Percentiles rank a stretch among this genome's conserved stretches.
phyloP scores from a whole-genome alignment of 2,113 vertebrate genomes.

The Rhea americana region DNA sequence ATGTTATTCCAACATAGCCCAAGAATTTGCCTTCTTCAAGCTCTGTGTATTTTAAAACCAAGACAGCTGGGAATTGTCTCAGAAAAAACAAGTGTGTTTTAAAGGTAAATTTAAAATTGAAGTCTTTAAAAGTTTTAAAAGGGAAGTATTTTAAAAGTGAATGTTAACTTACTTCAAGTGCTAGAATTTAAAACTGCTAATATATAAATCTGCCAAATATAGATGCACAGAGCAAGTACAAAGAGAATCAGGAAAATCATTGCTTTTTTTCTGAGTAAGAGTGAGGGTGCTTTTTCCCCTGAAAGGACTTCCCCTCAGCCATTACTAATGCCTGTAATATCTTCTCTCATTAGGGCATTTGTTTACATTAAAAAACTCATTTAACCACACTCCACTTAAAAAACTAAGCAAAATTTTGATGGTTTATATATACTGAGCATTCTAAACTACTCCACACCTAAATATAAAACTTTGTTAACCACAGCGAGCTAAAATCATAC shows the following conservation, averaged over 20 bases:
- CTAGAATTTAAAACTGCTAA: too few relatives aligned
- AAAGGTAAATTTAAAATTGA: not conserved
- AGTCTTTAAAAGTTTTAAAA: not conserved
- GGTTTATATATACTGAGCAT: not conserved
- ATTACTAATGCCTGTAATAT: slow-evolving; percentile 43
- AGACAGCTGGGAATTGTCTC: not conserved
- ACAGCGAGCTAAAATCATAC: not conserved
- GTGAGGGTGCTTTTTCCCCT: slow-evolving; percentile 54
- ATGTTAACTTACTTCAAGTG: not conserved
- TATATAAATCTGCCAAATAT: not conserved
- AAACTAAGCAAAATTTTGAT: slow-evolving; percentile 17
- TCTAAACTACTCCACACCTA: not conserved
- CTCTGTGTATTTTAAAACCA: not conserved
- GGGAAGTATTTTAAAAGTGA: not conserved
- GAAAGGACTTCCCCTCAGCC: slow-evolving; percentile 42
- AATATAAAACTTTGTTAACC: not conserved
- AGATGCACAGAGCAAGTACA: not conserved
- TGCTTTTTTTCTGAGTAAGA: slow-evolving; percentile 39
- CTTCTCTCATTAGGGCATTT: slow-evolving; percentile 48
- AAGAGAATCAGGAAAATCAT: not conserved
- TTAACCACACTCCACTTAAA: slow-evolving; percentile 30
- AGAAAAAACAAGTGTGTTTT: not conserved
- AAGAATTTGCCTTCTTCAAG: not conserved
- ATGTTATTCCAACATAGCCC: not conserved
- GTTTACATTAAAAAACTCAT: slow-evolving; percentile 51